Conservation (phyloP, 1,140 invertebrate species). For the Uloborus diversus region DNA sequence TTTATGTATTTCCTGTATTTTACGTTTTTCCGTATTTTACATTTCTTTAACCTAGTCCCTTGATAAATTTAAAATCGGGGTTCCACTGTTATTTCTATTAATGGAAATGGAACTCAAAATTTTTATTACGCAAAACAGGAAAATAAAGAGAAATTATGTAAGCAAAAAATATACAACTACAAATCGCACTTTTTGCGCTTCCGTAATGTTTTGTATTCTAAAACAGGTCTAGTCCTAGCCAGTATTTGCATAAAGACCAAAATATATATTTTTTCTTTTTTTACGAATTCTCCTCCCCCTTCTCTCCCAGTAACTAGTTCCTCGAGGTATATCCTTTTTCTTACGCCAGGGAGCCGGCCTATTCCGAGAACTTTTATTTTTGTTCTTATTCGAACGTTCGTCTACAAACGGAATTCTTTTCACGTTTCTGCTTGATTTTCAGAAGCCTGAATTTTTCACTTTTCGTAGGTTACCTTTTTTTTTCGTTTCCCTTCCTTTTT, state of each 20-base stretch:
- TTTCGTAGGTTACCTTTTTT: background rate
- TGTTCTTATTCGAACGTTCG: too few species aligned
- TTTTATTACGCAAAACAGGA: too few species aligned
- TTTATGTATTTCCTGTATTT: too few species aligned
- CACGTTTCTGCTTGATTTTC: conserved; percentile 27
- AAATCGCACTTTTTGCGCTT: too few species aligned
- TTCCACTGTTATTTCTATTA: too few species aligned
- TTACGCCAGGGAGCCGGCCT: background rate
- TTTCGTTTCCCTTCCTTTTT: background rate
- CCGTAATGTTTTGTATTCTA: background rate
- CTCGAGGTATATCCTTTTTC: background rate
- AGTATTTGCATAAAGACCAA: conserved; percentile 35
- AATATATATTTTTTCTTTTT: conserved; percentile 2
- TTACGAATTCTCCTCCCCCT: background rate
- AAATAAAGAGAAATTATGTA: too few species aligned
- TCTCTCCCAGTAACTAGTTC: background rate
- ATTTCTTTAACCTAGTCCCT: too few species aligned
- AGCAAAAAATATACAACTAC: too few species aligned
- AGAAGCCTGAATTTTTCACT: conserved; percentile 33
- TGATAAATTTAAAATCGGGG: too few species aligned
- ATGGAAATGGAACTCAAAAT: too few species aligned
- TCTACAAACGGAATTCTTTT: conserved; percentile 17
- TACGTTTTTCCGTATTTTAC: too few species aligned
- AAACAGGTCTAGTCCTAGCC: background rate
- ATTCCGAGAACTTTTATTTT: too few species aligned